phyloP scores from a whole-genome alignment of 2,113 vertebrate species.

The Caloenas nicobarica region DNA sequence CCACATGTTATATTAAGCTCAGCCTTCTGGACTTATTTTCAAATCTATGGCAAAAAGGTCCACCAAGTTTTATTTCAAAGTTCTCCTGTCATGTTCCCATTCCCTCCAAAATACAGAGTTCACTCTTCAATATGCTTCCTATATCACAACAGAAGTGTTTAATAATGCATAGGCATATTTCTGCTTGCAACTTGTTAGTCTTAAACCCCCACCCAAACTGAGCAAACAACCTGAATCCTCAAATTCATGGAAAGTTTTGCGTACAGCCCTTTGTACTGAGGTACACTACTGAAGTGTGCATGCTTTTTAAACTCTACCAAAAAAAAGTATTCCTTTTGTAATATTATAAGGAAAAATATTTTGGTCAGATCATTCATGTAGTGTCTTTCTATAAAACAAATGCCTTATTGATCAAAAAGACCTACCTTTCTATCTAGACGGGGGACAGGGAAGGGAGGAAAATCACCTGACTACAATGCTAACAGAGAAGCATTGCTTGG shows the following conservation, averaged over 20 bases:
- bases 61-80: constrained; percentile 76
- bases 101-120: constrained; percentile 53
- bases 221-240: not conserved
- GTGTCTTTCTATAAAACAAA: not conserved
- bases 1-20: constrained; percentile 87
- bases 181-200: constrained; percentile 32
- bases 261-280: not conserved
- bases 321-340: not conserved
- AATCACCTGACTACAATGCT: not conserved
- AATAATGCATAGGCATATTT: constrained; percentile 45
- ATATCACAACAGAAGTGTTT: constrained; percentile 33
- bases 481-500: not conserved
- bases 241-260: not conserved
- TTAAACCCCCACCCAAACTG: not conserved
- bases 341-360: not conserved
- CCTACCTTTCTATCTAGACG: not conserved
- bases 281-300: not conserved
- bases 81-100: constrained; percentile 59
- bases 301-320: not conserved
- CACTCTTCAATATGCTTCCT: constrained; percentile 43
- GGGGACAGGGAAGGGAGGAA: too few relatives aligned
- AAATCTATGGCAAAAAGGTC: constrained; percentile 74
- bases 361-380: not conserved
- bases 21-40: constrained; percentile 83
- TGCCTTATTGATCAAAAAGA: not conserved